These are phyloP conservation scores for Entomobrya multifasciata DNA, from an alignment of 2,888 invertebrate genomes.

Conservation along the genomic window DNA sequence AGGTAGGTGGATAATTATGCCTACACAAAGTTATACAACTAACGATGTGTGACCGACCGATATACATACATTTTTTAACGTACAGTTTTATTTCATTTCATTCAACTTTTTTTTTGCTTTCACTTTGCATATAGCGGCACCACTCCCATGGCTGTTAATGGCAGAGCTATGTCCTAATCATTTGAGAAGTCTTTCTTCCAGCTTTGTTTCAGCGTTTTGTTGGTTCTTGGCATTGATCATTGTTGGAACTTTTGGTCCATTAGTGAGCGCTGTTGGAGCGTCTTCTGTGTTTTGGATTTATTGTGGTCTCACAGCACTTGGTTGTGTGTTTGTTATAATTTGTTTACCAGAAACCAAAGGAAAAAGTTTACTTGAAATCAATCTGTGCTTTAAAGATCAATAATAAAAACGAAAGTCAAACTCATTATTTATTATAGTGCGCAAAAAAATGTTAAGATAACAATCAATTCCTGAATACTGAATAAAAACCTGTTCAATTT, in stretches of 20 bases:
- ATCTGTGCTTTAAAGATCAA: neutral
- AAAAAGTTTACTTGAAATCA: constrained; percentile 86
- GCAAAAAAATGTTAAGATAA: too few species aligned
- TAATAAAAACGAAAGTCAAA: neutral
- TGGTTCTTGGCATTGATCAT: constrained; percentile 16
- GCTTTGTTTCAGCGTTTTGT: constrained; percentile 10
- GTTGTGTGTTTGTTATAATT: constrained; percentile 81
- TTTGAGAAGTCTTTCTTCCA: constrained; percentile 26
- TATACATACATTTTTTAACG: too few species aligned
- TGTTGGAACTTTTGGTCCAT: neutral
- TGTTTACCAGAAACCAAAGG: constrained; percentile 92
- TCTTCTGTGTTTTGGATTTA: constrained; percentile 70
- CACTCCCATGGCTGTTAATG: constrained; percentile 70
- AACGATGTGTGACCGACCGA: too few species aligned
- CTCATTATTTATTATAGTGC: neutral
- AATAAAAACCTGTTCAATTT: constrained; percentile 10
- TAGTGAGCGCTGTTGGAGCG: neutral
- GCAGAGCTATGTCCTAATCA: constrained; percentile 62
- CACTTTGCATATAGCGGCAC: neutral
- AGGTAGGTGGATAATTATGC: neutral
- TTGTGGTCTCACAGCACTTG: constrained; percentile 52
- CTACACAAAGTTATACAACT: too few species aligned
- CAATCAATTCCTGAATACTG: too few species aligned
- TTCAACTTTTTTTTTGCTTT: neutral
- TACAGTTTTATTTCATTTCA: too few species aligned